Percentiles rank a stretch among this genome's conserved stretches.
phyloP scores from a whole-genome alignment of 2,113 vertebrate species.

The Pluvianellus socialis region DNA sequence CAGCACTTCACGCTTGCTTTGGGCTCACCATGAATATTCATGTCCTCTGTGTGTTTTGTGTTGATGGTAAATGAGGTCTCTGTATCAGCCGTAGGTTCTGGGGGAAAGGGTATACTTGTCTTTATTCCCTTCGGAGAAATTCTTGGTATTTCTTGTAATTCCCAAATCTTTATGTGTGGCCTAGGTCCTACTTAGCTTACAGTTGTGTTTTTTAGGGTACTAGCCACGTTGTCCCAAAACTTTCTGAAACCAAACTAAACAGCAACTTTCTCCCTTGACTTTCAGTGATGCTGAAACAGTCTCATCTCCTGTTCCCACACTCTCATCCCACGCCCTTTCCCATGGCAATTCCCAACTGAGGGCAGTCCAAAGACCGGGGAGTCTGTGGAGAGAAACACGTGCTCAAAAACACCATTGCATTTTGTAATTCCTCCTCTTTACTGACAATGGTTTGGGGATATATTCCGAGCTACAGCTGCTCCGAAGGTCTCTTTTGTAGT shows the following conservation, averaged over 20 bases:
- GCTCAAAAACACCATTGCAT: not conserved
- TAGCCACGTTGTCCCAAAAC: not conserved
- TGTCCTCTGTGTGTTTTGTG: not conserved
- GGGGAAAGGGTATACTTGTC: not conserved
- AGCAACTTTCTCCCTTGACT: not conserved
- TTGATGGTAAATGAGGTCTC: not conserved
- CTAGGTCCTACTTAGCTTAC: not conserved
- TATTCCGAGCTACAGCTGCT: fast-evolving
- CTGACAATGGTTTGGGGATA: not conserved
- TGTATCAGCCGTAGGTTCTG: not conserved
- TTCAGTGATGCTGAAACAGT: not conserved
- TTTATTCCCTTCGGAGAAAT: not conserved
- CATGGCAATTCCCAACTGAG: not conserved
- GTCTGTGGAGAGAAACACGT: not conserved
- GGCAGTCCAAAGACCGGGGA: not conserved
- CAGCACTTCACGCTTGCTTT: not conserved
- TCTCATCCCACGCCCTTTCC: not conserved
- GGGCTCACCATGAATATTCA: not conserved
- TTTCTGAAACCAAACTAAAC: not conserved
- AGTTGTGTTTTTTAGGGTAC: not conserved
- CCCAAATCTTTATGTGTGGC: not conserved
- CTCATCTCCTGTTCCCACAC: not conserved
- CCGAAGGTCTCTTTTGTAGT: not conserved
- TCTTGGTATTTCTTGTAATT: not conserved
- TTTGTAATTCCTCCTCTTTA: not conserved